A percentile compares a stretch with the other conserved stretches of the same genome.
Conservation (phyloP, 2,888 invertebrate species). For the Beris morrisii region DNA sequence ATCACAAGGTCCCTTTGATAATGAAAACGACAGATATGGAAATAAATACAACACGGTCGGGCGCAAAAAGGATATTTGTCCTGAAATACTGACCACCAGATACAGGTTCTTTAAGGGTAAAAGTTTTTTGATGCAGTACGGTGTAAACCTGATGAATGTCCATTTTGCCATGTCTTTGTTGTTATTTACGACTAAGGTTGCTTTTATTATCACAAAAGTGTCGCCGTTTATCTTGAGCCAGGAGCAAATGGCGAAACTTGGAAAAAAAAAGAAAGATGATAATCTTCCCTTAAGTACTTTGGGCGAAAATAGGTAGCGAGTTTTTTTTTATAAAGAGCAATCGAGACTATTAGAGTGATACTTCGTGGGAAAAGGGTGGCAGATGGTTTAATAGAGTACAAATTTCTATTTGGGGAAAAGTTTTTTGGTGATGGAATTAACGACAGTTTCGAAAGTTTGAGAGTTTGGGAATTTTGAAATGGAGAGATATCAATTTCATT, state of each 20-base stretch:
- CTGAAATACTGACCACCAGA: slow-evolving; percentile 6
- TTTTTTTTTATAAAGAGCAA: neutral
- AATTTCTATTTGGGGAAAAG: too few relatives aligned
- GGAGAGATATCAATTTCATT: too few relatives aligned
- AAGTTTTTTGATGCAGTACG: neutral
- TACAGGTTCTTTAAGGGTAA: neutral
- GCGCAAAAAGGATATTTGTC: too few relatives aligned
- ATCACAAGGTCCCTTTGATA: too few relatives aligned
- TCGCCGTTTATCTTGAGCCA: slow-evolving; percentile 8
- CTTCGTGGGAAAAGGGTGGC: too few relatives aligned
- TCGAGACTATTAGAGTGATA: neutral
- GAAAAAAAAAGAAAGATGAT: neutral
- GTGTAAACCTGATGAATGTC: neutral
- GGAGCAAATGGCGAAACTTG: slow-evolving; percentile 3
- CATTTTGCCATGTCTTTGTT: slow-evolving; percentile 2
- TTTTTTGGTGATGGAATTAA: too few relatives aligned
- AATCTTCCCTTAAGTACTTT: neutral
- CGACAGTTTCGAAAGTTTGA: too few relatives aligned
- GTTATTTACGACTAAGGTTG: slow-evolving; percentile 24
- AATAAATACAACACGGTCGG: too few relatives aligned
- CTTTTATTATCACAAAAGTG: slow-evolving; percentile 21
- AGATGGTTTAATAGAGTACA: too few relatives aligned
- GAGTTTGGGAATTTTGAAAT: too few relatives aligned
- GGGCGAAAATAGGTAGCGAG: too few relatives aligned
- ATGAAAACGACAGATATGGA: too few relatives aligned